Evolutionary conservation across 2,888 invertebrate species (phyloP).

Genomic region (Euproctis similis): DNA sequence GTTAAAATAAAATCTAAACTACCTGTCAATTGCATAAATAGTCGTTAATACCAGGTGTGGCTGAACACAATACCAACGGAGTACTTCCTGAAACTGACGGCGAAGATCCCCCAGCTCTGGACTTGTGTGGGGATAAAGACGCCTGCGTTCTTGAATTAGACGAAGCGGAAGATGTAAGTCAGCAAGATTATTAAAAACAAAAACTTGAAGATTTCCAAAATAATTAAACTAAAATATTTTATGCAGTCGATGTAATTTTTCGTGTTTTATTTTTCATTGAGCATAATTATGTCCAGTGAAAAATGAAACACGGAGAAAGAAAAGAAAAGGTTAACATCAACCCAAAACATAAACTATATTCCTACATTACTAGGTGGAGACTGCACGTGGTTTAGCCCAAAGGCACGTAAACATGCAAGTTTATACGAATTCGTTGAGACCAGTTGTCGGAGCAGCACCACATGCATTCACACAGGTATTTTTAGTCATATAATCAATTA

Average conservation of each 20-base stretch:
- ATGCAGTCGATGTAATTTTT: no score
- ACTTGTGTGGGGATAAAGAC: conserved; percentile 79
- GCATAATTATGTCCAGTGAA: no score
- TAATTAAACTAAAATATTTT: no score
- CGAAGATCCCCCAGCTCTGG: conserved; percentile 68
- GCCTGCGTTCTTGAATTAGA: conserved; percentile 61
- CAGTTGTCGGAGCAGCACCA: conserved; percentile 36
- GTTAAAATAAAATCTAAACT: no score
- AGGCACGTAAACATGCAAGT: conserved; percentile 46
- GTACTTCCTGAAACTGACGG: conserved; percentile 38
- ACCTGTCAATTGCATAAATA: no score
- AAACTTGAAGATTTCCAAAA: no score
- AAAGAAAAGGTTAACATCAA: no score
- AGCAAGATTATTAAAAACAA: no score
- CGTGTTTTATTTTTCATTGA: no score
- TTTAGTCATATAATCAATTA: neutral
- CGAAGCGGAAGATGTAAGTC: conserved; percentile 61
- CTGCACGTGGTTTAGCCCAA: conserved; percentile 44
- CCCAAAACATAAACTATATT: no score
- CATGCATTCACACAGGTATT: conserved; percentile 55
- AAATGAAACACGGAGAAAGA: no score
- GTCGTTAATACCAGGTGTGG: conserved; percentile 17
- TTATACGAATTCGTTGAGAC: conserved; percentile 28
- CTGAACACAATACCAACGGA: conserved; percentile 35
- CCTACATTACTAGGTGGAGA: conserved; percentile 46